These are phyloP conservation scores for Neodontobutis hainanensis DNA, from an alignment of 2,113 vertebrate species.

Conservation along the genomic window DNA sequence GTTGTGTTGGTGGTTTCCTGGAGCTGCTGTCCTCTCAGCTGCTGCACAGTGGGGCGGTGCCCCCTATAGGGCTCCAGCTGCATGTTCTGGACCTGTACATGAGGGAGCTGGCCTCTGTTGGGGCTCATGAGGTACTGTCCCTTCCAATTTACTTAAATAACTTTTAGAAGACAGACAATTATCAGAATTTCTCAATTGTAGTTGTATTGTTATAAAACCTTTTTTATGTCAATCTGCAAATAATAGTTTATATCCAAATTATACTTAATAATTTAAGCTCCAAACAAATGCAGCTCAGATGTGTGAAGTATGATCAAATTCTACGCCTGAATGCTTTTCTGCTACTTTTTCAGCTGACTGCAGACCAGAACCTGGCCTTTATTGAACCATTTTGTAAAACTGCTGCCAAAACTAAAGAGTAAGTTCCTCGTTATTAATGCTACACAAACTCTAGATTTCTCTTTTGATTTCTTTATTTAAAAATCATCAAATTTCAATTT, in stretches of 20 bases:
- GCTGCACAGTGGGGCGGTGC: slow-evolving; percentile 73
- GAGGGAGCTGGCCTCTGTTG: slow-evolving; percentile 85
- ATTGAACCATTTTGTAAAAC: slow-evolving; percentile 90
- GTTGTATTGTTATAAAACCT: too few species aligned
- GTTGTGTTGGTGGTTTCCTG: slow-evolving; percentile 75
- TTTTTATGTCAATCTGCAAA: too few species aligned
- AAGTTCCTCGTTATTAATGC: slow-evolving; percentile 53
- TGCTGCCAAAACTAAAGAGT: slow-evolving; percentile 89
- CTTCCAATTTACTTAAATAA: too few species aligned
- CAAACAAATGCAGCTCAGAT: too few species aligned
- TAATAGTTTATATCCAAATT: too few species aligned
- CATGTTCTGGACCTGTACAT: slow-evolving; percentile 89
- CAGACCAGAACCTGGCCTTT: slow-evolving; percentile 88
- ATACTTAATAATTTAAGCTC: too few species aligned
- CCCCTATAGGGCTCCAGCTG: slow-evolving; percentile 81
- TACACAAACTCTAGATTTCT: too few species aligned
- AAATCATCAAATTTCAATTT: too few species aligned
- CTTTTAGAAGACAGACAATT: too few species aligned
- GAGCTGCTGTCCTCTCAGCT: slow-evolving; percentile 78
- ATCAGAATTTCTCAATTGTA: too few species aligned
- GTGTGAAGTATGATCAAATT: too few species aligned
- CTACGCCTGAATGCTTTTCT: neutral
- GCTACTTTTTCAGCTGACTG: slow-evolving; percentile 84
- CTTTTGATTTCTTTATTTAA: too few species aligned
- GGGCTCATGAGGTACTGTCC: slow-evolving; percentile 82